Percentiles rank a stretch among this genome's conserved stretches.
Evolutionary conservation across 2,797 vertebrate species (phyloP).

Genomic region (Vipera latastei): DNA sequence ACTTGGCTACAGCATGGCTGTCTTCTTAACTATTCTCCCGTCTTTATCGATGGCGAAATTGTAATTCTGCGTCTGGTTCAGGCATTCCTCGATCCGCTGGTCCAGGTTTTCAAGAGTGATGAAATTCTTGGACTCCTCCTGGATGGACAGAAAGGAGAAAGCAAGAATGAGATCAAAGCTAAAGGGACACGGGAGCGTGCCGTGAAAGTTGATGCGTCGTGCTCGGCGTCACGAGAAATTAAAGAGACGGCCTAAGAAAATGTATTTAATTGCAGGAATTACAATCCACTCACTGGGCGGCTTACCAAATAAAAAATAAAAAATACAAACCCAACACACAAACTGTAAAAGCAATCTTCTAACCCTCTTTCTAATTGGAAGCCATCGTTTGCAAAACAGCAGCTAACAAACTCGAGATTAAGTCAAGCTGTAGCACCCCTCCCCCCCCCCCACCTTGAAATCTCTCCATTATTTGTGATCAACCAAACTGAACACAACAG

Average conservation of each 20-base stretch:
- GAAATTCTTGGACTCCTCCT: slow-evolving; percentile 18
- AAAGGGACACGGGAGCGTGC: rapidly evolving
- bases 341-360: not conserved
- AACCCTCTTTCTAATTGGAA: not conserved
- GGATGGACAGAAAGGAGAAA: not conserved
- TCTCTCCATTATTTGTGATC: not conserved
- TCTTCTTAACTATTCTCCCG: slow-evolving; percentile 11
- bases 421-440: no score
- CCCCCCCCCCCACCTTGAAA: no score
- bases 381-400: not conserved
- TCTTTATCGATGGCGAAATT: slow-evolving; percentile 81
- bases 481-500: not conserved
- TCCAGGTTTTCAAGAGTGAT: slow-evolving; percentile 81
- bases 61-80: slow-evolving; percentile 80
- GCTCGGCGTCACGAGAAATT: not conserved
- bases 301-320: no score
- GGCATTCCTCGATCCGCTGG: slow-evolving; percentile 75
- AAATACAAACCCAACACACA: no score
- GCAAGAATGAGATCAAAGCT: not conserved
- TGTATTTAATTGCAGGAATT: not conserved
- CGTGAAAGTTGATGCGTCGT: not conserved
- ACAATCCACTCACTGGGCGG: not conserved
- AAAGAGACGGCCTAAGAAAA: not conserved
- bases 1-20: not conserved
- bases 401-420: not conserved